Evolutionary conservation across 2,888 invertebrate species (phyloP).

Genomic region (Idaea aversata): DNA sequence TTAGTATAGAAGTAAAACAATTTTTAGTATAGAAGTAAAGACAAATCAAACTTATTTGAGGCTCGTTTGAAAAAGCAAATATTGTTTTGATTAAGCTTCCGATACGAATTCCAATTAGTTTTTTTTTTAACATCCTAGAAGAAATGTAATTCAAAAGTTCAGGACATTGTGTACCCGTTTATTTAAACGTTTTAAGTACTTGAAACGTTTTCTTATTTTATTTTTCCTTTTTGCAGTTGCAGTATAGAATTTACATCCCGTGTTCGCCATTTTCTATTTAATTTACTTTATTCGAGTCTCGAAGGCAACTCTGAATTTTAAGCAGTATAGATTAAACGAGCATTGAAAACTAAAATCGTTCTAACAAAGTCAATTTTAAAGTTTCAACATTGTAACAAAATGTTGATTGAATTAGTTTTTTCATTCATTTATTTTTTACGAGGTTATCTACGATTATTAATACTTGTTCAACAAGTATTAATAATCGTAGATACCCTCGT

Average conservation of each 20-base stretch:
- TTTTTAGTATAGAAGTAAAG: too few species aligned
- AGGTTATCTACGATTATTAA: too few species aligned
- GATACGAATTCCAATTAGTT: too few species aligned
- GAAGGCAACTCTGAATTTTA: conserved; percentile 52
- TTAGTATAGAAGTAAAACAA: too few species aligned
- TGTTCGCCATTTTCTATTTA: conserved; percentile 46
- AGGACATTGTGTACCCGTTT: background rate
- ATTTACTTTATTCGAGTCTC: conserved; percentile 46
- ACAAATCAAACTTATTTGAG: too few species aligned
- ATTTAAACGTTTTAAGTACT: conserved; percentile 17
- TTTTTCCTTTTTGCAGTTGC: conserved; percentile 29
- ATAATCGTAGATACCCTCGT: too few species aligned
- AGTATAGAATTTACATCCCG: conserved; percentile 50
- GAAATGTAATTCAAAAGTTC: too few species aligned
- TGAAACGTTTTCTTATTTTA: conserved; percentile 10
- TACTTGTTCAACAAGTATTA: too few species aligned
- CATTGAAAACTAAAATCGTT: conserved; percentile 38
- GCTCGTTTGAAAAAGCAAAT: too few species aligned
- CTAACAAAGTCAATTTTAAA: conserved; percentile 20
- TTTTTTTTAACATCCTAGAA: too few species aligned
- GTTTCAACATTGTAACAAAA: conserved; percentile 10
- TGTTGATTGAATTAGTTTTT: conserved; percentile 3
- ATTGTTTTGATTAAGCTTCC: too few species aligned
- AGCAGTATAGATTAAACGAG: conserved; percentile 45
- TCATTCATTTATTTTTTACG: background rate